Conservation (phyloP, 2,888 invertebrate species). For the Sphaerophoria taeniata region DNA sequence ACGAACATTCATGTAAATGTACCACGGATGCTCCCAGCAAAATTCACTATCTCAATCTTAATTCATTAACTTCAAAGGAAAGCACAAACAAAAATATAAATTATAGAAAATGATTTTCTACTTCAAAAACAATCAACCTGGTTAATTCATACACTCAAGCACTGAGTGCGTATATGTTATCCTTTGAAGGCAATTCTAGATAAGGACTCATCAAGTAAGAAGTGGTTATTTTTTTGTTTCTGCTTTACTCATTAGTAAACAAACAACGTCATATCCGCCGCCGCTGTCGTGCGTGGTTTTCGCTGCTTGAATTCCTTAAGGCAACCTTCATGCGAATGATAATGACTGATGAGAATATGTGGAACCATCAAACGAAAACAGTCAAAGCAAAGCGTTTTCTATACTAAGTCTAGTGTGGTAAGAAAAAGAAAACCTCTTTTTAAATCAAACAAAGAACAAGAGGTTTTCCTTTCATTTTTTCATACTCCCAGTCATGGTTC, state of each 20-base stretch:
- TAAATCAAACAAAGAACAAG: constrained; percentile 24
- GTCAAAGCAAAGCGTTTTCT: not conserved
- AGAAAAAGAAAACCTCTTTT: not conserved
- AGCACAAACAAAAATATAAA: not conserved
- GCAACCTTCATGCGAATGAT: constrained; percentile 35
- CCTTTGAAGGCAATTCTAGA: constrained; percentile 32
- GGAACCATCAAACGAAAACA: not conserved
- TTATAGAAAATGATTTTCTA: constrained; percentile 2
- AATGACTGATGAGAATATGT: not conserved
- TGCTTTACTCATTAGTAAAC: constrained; percentile 54
- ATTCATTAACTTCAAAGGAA: no score
- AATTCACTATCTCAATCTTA: no score
- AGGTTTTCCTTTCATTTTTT: constrained; percentile 2
- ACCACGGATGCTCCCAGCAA: no score
- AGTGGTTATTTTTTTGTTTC: constrained; percentile 22
- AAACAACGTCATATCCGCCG: constrained; percentile 1
- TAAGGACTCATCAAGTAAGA: constrained; percentile 7
- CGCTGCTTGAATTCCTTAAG: constrained; percentile 52
- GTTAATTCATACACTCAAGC: constrained; percentile 24
- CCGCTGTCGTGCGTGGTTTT: not conserved
- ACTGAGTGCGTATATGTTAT: constrained; percentile 33
- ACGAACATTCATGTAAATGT: no score
- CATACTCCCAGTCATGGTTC: not conserved
- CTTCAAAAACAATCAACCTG: constrained; percentile 34
- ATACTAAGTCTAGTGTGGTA: no score